A percentile compares a stretch with the other conserved stretches of the same genome.
phyloP scores from a whole-genome alignment of 2,113 vertebrate species.

The Uria aalge region DNA sequence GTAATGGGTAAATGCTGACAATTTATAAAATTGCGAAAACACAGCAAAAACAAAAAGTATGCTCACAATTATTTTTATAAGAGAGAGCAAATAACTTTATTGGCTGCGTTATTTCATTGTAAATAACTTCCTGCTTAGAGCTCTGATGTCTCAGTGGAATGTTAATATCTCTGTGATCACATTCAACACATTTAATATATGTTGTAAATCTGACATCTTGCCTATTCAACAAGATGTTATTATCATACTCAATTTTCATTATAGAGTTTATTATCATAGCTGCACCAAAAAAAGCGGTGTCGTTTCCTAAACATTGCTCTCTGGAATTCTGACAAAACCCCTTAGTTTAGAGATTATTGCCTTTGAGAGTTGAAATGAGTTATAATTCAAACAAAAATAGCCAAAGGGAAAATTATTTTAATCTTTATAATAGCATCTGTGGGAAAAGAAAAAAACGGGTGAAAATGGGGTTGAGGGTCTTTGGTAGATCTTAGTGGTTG shows the following conservation, averaged over 20 bases:
- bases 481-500: not conserved
- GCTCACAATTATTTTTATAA: not conserved
- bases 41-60: not conserved
- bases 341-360: conserved; percentile 21
- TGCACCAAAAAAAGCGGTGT: not conserved
- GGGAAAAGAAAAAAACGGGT: not conserved
- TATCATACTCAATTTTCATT: not conserved
- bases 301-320: not conserved
- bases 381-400: conserved; percentile 31
- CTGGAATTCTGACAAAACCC: conserved; percentile 13
- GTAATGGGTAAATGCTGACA: not conserved
- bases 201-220: conserved; percentile 6
- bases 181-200: not conserved
- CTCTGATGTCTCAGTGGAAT: not conserved
- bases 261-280: conserved; percentile 7
- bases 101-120: not conserved
- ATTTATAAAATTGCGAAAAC: not conserved
- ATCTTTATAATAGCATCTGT: not conserved
- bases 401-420: not conserved
- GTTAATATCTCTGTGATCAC: not conserved
- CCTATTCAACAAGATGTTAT: conserved; percentile 8
- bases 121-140: not conserved
- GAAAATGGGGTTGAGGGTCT: not conserved
- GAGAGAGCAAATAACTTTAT: not conserved
- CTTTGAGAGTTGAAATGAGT: conserved; percentile 16